Conservation (phyloP, 2,888 invertebrate genomes). For the Conchocele bisecta region DNA sequence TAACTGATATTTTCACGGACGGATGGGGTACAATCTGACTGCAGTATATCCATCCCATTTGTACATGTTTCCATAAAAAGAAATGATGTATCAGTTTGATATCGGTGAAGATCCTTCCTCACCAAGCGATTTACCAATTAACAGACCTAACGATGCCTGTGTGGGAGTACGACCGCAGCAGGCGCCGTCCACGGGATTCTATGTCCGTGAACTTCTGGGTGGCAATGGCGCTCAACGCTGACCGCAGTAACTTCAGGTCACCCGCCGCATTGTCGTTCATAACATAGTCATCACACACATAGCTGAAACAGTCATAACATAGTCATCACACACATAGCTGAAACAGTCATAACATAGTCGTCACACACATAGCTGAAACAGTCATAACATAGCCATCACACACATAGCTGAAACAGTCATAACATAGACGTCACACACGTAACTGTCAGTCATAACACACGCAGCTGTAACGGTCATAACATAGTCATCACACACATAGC, state of each 20-base stretch:
- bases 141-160: constrained; percentile 52
- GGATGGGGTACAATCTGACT: too few relatives aligned
- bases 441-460: constrained; percentile 80
- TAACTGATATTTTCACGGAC: too few relatives aligned
- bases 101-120: not conserved
- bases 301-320: constrained; percentile 65
- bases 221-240: constrained; percentile 78
- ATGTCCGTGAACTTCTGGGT: constrained; percentile 77
- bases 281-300: constrained; percentile 81
- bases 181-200: constrained; percentile 65
- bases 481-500: constrained; percentile 82
- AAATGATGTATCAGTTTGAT: not conserved
- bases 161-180: constrained; percentile 76
- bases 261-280: constrained; percentile 80
- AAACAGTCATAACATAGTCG: too few relatives aligned
- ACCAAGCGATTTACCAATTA: not conserved
- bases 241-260: constrained; percentile 78
- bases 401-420: constrained; percentile 79
- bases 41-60: too few relatives aligned
- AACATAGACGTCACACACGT: too few relatives aligned
- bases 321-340: too few relatives aligned
- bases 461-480: constrained; percentile 80
- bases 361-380: too few relatives aligned
- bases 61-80: not conserved
- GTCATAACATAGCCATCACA: constrained; percentile 82